A percentile compares a stretch with the other conserved stretches of the same genome.
phyloP scores from a whole-genome alignment of 2,888 invertebrate species.

The Diaphora mendica region DNA sequence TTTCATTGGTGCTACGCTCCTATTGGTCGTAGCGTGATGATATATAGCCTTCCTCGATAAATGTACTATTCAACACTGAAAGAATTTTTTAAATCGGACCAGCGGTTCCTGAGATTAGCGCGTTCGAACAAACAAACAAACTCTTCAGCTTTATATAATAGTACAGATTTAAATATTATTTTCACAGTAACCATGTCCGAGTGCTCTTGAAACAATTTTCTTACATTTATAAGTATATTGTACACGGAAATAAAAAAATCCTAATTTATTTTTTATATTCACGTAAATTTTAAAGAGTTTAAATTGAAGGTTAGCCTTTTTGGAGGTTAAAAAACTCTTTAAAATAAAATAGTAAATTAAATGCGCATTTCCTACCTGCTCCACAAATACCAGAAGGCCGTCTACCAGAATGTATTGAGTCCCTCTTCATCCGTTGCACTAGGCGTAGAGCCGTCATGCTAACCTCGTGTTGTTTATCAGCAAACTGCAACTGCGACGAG shows the following conservation, averaged over 20 bases:
- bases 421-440: slow-evolving; percentile 98
- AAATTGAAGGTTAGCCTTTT: background rate
- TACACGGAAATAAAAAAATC: background rate
- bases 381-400: slow-evolving; percentile 99
- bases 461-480: slow-evolving; percentile 97
- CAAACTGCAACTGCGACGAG: slow-evolving; percentile 96
- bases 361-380: slow-evolving; percentile 88
- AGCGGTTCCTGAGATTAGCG: too few species aligned
- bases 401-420: slow-evolving; percentile 98
- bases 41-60: too few species aligned
- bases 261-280: background rate
- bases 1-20: too few species aligned
- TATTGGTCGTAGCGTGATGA: too few species aligned
- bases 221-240: background rate
- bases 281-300: background rate
- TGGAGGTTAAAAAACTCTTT: background rate
- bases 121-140: too few species aligned
- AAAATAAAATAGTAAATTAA: background rate
- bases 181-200: background rate
- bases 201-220: background rate
- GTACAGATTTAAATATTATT: background rate
- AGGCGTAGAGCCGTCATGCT: slow-evolving; percentile 97
- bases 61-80: too few species aligned
- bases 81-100: too few species aligned
- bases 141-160: too few species aligned